Percentiles rank a stretch among this genome's conserved stretches.
Evolutionary conservation across 1,140 invertebrate genomes (phyloP).

Genomic region (Stratiolaelaps scimitus): DNA sequence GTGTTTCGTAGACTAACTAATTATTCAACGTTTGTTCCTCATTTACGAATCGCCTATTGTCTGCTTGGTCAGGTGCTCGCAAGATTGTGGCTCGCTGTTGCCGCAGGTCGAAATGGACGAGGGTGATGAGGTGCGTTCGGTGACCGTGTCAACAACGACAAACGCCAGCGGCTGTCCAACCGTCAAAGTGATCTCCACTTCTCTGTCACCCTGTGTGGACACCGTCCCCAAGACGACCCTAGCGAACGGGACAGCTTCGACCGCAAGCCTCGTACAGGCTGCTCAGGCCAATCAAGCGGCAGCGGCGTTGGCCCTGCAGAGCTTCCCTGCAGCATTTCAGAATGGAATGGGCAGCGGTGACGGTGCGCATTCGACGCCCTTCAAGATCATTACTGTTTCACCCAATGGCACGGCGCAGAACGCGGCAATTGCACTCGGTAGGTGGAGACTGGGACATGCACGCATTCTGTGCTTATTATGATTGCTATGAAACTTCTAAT

Average conservation of each 20-base stretch:
- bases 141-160: slow-evolving; percentile 26
- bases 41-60: too few relatives aligned
- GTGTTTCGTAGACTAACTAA: too few relatives aligned
- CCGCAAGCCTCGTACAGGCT: neutral
- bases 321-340: neutral
- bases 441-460: too few relatives aligned
- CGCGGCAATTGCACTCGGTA: too few relatives aligned
- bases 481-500: too few relatives aligned
- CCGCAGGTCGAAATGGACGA: slow-evolving; percentile 17
- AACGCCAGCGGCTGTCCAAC: slow-evolving; percentile 20
- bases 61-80: slow-evolving; percentile 6
- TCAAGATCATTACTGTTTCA: slow-evolving; percentile 22
- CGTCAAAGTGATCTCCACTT: slow-evolving; percentile 24
- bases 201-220: neutral
- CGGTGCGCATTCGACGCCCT: neutral
- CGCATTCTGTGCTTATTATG: too few relatives aligned
- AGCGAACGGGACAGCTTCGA: too few relatives aligned
- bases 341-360: neutral
- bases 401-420: too few relatives aligned
- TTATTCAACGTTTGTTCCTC: too few relatives aligned
- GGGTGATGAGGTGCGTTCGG: slow-evolving; percentile 9
- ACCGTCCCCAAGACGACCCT: neutral
- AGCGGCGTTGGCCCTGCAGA: neutral
- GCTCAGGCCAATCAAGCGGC: neutral
- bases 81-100: slow-evolving; percentile 1